Percentiles rank a stretch among this genome's conserved stretches.
Conservation (phyloP, 2,113 vertebrate genomes). For the Saccopteryx bilineata region DNA sequence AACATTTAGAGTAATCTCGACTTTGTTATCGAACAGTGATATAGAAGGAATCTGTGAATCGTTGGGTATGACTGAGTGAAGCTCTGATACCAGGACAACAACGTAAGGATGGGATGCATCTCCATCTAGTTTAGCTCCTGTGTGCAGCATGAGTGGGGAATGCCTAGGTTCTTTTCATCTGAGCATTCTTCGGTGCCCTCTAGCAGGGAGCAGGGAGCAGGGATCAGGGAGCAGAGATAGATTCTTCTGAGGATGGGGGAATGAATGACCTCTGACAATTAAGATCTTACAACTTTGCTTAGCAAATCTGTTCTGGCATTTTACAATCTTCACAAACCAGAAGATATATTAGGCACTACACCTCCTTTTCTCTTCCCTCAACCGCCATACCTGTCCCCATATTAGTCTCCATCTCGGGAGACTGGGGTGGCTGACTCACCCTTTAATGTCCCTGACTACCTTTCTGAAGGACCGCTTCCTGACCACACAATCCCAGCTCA, state of each 20-base stretch:
- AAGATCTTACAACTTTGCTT: neutral
- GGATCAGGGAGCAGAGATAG: neutral
- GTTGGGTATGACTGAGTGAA: accelerated
- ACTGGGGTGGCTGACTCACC: accelerated
- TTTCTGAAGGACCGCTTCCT: accelerated
- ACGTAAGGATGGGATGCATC: accelerated
- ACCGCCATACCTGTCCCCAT: accelerated
- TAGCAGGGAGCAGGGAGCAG: neutral
- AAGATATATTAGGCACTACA: neutral
- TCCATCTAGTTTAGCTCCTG: neutral
- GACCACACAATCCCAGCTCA: neutral
- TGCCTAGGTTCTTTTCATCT: neutral
- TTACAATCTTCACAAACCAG: neutral
- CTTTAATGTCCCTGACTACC: neutral
- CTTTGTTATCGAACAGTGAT: neutral
- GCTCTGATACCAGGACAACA: neutral
- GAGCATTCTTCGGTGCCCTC: neutral
- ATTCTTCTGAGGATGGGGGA: neutral
- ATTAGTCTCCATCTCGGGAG: neutral
- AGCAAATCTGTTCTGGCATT: neutral
- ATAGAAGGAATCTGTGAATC: neutral
- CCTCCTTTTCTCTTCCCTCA: neutral
- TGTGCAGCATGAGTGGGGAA: accelerated
- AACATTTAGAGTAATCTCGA: neutral
- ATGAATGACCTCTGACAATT: neutral